Percentiles rank a stretch among this genome's conserved stretches.
These are phyloP conservation scores for Pithys albifrons DNA, from an alignment of 2,113 vertebrate species.

Conservation along the genomic window DNA sequence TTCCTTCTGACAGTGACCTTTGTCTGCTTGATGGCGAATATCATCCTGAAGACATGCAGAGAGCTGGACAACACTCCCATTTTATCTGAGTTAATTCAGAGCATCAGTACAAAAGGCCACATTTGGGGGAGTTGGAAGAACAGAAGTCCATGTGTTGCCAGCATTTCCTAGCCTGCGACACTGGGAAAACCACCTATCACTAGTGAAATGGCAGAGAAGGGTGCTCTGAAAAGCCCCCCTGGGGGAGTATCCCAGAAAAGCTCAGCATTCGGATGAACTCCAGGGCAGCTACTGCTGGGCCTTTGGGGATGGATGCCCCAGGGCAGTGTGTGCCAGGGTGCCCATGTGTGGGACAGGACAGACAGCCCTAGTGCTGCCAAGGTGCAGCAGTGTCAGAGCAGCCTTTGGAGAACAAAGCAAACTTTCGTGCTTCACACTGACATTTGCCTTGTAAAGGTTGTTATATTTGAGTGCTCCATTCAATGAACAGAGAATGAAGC, in stretches of 20 bases:
- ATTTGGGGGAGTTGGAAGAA: not conserved
- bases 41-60: rapidly evolving
- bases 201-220: rapidly evolving
- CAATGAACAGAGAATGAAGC: not conserved
- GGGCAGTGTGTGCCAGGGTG: rapidly evolving
- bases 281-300: not conserved
- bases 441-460: not conserved
- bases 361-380: not conserved
- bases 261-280: not conserved
- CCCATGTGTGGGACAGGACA: not conserved
- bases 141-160: rapidly evolving
- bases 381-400: not conserved
- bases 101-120: not conserved
- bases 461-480: not conserved
- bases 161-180: not conserved
- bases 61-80: not conserved
- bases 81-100: not conserved
- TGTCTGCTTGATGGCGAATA: not conserved
- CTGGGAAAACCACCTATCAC: not conserved
- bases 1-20: not conserved
- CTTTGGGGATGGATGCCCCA: rapidly evolving
- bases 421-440: not conserved
- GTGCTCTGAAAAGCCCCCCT: not conserved
- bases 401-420: not conserved
- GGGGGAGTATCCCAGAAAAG: not conserved